Percentiles rank a stretch among this genome's conserved stretches.
These are phyloP conservation scores for Mnemiopsis leidyi DNA, from an alignment of 37 sponge, comb jelly and placozoan genomes.

Conservation along the genomic window DNA sequence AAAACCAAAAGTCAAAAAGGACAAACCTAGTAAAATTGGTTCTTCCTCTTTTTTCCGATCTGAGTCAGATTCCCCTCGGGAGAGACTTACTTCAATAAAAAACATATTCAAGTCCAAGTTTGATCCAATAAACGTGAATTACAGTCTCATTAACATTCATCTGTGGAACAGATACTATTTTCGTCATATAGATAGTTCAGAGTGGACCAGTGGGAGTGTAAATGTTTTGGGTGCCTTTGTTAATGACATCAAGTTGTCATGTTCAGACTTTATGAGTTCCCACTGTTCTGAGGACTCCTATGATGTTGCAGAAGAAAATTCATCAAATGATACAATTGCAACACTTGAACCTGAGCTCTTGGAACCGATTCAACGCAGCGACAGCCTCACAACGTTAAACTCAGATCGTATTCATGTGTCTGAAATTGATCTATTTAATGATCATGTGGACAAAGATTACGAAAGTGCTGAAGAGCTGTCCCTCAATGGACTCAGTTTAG, in stretches of 20 bases:
- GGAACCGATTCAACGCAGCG: background rate
- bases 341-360: background rate
- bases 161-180: constrained; percentile 35
- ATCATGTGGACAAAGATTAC: constrained; percentile 51
- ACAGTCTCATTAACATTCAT: background rate
- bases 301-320: constrained; percentile 22
- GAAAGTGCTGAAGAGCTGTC: constrained; percentile 54
- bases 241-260: background rate
- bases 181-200: background rate
- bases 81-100: background rate
- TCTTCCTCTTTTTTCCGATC: background rate
- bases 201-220: background rate
- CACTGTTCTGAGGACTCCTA: background rate
- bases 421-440: constrained; percentile 41
- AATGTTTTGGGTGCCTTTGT: background rate
- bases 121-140: constrained; percentile 37
- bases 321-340: background rate
- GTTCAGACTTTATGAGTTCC: constrained; percentile 34
- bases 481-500: constrained; percentile 5
- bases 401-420: constrained; percentile 14
- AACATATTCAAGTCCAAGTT: background rate
- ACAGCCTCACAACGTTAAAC: background rate
- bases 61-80: background rate
- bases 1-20: constrained; percentile 20
- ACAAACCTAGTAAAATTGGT: constrained; percentile 5